Evolutionary conservation across 2,888 invertebrate species (phyloP).

Genomic region (Coenonympha arcania): DNA sequence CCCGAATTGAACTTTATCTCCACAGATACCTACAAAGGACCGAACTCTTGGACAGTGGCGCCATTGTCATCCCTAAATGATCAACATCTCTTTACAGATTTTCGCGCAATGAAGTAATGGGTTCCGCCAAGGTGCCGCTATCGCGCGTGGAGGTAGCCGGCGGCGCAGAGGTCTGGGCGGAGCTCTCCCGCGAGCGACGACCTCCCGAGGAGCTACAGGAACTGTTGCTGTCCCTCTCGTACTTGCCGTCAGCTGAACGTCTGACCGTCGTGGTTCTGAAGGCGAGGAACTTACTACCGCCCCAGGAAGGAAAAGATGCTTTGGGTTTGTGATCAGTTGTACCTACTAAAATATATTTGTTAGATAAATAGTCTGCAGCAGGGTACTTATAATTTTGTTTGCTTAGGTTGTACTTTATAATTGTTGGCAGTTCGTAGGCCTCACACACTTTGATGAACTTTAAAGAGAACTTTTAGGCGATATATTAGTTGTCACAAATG

Average conservation of each 20-base stretch:
- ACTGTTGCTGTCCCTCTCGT: conserved; percentile 86
- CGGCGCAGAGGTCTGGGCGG: conserved; percentile 89
- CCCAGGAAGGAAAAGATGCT: conserved; percentile 78
- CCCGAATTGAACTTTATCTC: too few relatives aligned
- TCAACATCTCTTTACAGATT: conserved; percentile 78
- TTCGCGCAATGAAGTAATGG: conserved; percentile 90
- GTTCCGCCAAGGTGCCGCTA: conserved; percentile 85
- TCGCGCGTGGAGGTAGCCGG: conserved; percentile 85
- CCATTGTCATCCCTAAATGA: too few relatives aligned
- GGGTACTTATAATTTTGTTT: too few relatives aligned
- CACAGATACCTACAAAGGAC: too few relatives aligned
- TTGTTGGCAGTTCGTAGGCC: too few relatives aligned
- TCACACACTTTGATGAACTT: too few relatives aligned
- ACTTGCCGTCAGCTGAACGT: conserved; percentile 89
- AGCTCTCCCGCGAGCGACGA: conserved; percentile 85
- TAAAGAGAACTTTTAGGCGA: too few relatives aligned
- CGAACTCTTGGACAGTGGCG: too few relatives aligned
- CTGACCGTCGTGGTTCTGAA: conserved; percentile 87
- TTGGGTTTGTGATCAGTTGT: conserved; percentile 77
- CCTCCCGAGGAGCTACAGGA: conserved; percentile 88
- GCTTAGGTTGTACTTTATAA: too few relatives aligned
- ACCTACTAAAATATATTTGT: too few relatives aligned
- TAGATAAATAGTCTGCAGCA: too few relatives aligned
- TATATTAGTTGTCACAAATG: too few relatives aligned
- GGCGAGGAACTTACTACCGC: conserved; percentile 86